Conservation (phyloP, 2,113 vertebrate species). For the Eleginops maclovinus region DNA sequence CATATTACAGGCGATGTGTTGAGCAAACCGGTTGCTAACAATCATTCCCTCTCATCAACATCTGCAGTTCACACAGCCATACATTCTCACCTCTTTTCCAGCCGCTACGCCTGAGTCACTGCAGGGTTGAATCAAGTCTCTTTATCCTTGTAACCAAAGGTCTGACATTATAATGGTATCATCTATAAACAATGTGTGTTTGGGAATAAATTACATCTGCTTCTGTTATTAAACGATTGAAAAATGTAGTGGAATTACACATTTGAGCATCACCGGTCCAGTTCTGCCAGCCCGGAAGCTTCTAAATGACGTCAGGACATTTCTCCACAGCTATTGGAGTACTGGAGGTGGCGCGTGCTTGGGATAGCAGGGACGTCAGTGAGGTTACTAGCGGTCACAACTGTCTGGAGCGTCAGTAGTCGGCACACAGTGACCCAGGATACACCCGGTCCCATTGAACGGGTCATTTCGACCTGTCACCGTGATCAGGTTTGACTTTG, state of each 20-base stretch:
- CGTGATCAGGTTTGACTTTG: not conserved
- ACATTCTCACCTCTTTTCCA: conserved; percentile 77
- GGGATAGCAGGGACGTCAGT: conserved; percentile 68
- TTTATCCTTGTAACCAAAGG: conserved; percentile 10
- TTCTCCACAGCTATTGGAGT: conserved; percentile 80
- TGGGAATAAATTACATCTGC: not conserved
- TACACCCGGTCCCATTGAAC: not conserved
- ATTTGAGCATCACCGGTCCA: conserved; percentile 69
- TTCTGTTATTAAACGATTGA: conserved; percentile 3
- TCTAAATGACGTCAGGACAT: conserved; percentile 63
- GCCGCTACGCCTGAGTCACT: conserved; percentile 41
- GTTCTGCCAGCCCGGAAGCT: conserved; percentile 77
- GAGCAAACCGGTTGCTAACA: conserved; percentile 26
- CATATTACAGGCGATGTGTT: not conserved
- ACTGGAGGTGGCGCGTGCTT: conserved; percentile 86
- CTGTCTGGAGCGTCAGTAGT: not conserved
- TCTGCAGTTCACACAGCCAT: conserved; percentile 71
- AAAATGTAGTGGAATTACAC: conserved; percentile 44
- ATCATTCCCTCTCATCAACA: conserved; percentile 46
- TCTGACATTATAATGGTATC: not conserved
- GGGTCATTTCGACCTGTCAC: not conserved
- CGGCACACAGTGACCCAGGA: not conserved
- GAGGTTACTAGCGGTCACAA: conserved; percentile 85
- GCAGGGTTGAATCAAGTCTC: not conserved
- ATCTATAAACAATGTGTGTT: fast-evolving